Evolutionary conservation across 2,888 invertebrate species (phyloP), one percentile per base, ranked within the genome.

Genomic region (Sicus ferrugineus): DNA sequence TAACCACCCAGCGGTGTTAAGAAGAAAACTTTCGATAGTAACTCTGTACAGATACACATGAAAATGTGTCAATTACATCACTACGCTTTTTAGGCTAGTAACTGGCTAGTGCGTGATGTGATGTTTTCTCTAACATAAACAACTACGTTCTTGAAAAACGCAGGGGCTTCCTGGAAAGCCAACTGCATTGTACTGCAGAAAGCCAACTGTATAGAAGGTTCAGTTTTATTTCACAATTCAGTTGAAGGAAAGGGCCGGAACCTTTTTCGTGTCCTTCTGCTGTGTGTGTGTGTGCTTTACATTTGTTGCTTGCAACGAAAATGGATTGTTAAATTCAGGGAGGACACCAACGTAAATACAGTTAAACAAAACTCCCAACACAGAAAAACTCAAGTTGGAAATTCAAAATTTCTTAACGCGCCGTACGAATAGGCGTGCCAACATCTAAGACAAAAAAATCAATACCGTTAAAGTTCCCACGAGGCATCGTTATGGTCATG

Each of bases 31-130:
- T n/a, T n/a, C 11, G 30, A 26, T 16, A 56, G 56, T 56, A 56
- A 56, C 56, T 26, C 26, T 30, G n/a, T n/a, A 30, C 14, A 14
- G 21, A 56, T 56, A 56, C 56, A 56, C 56, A 56, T 56, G 30
- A 6, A 56, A 56, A 56, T 56, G 56, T 56, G 56, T 56, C 56
- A 56, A 30, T 26, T 56, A 9, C 26, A 30, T 30, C 28, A 56
- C 56, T 56, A 26, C 9, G n/a, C 30, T 56, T 26, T 56, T 56
- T 14, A 30, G 28, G 56, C 14, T 56, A 30, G 28, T 28, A 26
- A 16, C 16, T 56, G 3, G 56, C 21, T 56, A 56, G 26, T 56
- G 56, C 28, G 30, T 30, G 30, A 16, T n/a, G 16, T 56, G n/a
- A 26, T 56, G 56, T 28, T 56, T 26, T n/a, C 30, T 26, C 30